A percentile compares a stretch with the other conserved stretches of the same genome.
These are phyloP conservation scores for Anas platyrhynchos DNA, from an alignment of 2,113 vertebrate species.

Conservation along the genomic window DNA sequence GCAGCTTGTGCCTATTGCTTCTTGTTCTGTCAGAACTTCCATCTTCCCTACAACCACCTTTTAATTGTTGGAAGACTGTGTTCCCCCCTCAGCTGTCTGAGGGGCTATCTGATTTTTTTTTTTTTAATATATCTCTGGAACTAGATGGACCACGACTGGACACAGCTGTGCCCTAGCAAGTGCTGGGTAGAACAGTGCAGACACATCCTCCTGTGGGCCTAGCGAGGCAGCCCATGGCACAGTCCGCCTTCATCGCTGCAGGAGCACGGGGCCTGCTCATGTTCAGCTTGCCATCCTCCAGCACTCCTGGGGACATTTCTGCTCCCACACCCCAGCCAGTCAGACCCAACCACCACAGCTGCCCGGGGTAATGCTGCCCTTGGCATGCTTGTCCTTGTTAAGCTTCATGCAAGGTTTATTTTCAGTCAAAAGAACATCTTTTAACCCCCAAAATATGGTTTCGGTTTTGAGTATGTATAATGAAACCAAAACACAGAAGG, in stretches of 20 bases:
- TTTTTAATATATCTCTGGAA: not conserved
- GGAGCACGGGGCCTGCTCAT: not conserved
- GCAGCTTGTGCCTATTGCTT: not conserved
- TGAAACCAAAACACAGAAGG: not conserved
- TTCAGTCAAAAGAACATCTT: not conserved
- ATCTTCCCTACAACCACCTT: not conserved
- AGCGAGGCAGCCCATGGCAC: not conserved
- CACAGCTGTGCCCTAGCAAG: not conserved
- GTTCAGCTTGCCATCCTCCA: not conserved
- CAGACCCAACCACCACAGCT: not conserved
- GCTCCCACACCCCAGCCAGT: not conserved
- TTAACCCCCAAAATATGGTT: not conserved
- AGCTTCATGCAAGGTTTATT: not conserved
- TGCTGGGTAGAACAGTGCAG: not conserved
- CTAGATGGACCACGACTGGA: not conserved
- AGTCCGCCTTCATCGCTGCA: not conserved
- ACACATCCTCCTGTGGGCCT: not conserved
- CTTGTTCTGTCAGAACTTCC: not conserved
- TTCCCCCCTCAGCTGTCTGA: not conserved
- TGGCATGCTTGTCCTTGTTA: not conserved
- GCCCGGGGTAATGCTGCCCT: not conserved
- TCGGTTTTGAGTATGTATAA: not conserved
- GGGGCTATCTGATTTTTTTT: not conserved
- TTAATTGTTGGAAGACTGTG: not conserved
- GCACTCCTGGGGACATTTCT: fast-evolving